These are phyloP conservation scores for Heliconius hermathena DNA, from an alignment of 1,140 invertebrate species.

Conservation along the genomic window DNA sequence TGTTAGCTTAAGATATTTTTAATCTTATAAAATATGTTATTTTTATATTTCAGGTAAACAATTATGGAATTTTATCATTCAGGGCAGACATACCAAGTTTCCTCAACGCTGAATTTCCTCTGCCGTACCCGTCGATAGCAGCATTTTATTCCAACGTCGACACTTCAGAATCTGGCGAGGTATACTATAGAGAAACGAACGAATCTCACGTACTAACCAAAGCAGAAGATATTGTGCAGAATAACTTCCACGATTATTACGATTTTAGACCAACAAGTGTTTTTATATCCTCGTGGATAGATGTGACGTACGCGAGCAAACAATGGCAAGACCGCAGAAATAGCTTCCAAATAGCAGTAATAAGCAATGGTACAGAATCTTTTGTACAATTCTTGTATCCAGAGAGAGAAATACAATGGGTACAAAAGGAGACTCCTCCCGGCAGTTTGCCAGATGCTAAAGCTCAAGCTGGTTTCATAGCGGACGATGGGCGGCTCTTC, in stretches of 20 bases:
- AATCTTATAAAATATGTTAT: not conserved
- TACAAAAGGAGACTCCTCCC: constrained; percentile 87
- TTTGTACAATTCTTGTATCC: constrained; percentile 94
- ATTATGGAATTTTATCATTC: constrained; percentile 95
- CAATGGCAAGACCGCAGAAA: constrained; percentile 81
- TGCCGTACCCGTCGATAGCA: constrained; percentile 94
- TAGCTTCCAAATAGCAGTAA: constrained; percentile 91
- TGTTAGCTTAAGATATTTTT: not conserved
- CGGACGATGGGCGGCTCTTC: constrained; percentile 88
- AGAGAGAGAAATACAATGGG: constrained; percentile 94
- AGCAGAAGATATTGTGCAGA: constrained; percentile 86
- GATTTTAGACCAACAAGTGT: constrained; percentile 85
- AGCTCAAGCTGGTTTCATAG: constrained; percentile 95
- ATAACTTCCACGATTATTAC: constrained; percentile 85
- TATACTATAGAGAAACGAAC: constrained; percentile 91
- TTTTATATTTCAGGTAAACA: constrained; percentile 89
- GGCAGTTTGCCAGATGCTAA: constrained; percentile 90
- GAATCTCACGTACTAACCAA: constrained; percentile 84
- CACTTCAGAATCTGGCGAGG: constrained; percentile 86
- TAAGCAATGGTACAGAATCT: constrained; percentile 90
- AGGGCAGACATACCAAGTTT: constrained; percentile 91
- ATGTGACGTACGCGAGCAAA: constrained; percentile 83
- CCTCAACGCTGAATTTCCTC: constrained; percentile 93
- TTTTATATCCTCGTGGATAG: constrained; percentile 89
- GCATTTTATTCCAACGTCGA: constrained; percentile 96